These are phyloP conservation scores for Drosophila subobscura DNA, from an alignment of 1,140 invertebrate genomes.

Conservation along the genomic window DNA sequence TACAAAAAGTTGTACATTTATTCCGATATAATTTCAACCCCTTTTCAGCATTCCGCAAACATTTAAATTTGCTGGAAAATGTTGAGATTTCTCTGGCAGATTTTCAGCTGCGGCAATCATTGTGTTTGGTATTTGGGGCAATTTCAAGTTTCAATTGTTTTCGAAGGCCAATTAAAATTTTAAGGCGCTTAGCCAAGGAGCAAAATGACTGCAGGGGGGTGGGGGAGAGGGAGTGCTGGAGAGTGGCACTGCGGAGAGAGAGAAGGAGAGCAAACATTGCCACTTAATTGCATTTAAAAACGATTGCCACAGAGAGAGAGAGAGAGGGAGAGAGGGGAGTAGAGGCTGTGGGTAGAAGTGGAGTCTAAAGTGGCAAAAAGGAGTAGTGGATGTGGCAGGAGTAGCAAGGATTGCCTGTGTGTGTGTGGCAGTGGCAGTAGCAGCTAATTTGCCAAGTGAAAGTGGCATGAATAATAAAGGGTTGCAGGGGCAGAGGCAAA, in stretches of 20 bases:
- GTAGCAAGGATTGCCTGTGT: too few relatives aligned
- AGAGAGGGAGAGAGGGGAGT: background rate
- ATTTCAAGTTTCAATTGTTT: constrained; percentile 68
- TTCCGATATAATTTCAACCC: too few relatives aligned
- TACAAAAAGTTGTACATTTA: too few relatives aligned
- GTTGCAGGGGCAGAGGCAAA: constrained; percentile 12
- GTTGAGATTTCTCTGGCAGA: constrained; percentile 10
- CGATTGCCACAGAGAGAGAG: constrained; percentile 33
- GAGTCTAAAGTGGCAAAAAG: too few relatives aligned
- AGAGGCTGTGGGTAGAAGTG: too few relatives aligned
- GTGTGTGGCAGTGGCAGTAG: constrained; percentile 48
- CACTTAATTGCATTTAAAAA: constrained; percentile 80
- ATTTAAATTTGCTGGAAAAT: too few relatives aligned
- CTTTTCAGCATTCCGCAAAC: too few relatives aligned
- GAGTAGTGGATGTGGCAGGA: too few relatives aligned
- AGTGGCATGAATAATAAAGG: constrained; percentile 78
- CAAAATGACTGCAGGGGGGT: background rate
- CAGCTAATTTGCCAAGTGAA: constrained; percentile 79
- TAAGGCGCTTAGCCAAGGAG: constrained; percentile 41
- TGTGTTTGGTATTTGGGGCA: constrained; percentile 27
- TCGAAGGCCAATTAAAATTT: constrained; percentile 75
- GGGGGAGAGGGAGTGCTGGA: background rate
- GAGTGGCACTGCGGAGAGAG: background rate
- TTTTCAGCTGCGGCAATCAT: background rate
- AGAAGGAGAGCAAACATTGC: constrained; percentile 52